Conservation (phyloP, 2,888 invertebrate genomes). For the Nephrocerus scutellatus region DNA sequence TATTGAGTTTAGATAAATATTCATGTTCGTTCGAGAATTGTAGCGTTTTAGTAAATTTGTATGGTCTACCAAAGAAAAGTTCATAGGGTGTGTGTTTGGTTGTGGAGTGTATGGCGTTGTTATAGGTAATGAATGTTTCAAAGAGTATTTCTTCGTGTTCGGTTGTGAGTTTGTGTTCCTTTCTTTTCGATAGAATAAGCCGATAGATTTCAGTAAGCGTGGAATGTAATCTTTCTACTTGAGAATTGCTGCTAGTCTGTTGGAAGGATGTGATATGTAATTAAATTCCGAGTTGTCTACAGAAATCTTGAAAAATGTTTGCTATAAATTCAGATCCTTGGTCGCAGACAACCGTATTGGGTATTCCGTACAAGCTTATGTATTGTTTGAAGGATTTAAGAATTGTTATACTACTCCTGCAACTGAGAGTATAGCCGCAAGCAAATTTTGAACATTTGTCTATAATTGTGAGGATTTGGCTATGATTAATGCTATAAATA, state of each 20-base stretch:
- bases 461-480: slow-evolving; percentile 11
- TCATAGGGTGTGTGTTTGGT: too few species aligned
- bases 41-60: slow-evolving; percentile 12
- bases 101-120: too few species aligned
- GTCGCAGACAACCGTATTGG: slow-evolving; percentile 9
- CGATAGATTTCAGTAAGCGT: slow-evolving; percentile 20
- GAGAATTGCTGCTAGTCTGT: slow-evolving; percentile 18
- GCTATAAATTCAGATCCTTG: too few species aligned
- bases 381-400: too few species aligned
- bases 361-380: slow-evolving; percentile 12
- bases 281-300: slow-evolving; percentile 10
- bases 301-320: too few species aligned
- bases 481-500: slow-evolving; percentile 16
- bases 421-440: slow-evolving; percentile 8
- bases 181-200: slow-evolving; percentile 14
- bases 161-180: slow-evolving; percentile 9
- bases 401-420: slow-evolving; percentile 12
- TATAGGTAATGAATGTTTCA: slow-evolving; percentile 14
- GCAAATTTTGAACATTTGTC: slow-evolving; percentile 16
- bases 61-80: too few species aligned
- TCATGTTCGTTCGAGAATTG: slow-evolving; percentile 1
- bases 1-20: slow-evolving; percentile 8
- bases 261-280: slow-evolving; percentile 16
- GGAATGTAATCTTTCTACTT: slow-evolving; percentile 19
- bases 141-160: slow-evolving; percentile 17